These are phyloP conservation scores for Chironomus riparius DNA, from an alignment of 2,888 invertebrate genomes.

Conservation along the genomic window DNA sequence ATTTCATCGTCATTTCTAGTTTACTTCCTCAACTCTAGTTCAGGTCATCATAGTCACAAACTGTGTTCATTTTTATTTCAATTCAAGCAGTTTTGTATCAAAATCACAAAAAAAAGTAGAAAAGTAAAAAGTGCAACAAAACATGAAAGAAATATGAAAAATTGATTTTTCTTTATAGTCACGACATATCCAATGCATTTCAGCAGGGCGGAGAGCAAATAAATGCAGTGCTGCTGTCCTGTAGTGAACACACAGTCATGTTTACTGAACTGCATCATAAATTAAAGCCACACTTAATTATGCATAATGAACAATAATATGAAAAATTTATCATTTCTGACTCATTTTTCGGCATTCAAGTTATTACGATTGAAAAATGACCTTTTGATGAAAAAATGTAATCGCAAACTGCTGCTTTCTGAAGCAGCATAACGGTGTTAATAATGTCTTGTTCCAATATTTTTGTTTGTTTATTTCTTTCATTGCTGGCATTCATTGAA, in stretches of 20 bases:
- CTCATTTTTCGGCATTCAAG: background rate
- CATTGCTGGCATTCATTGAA: background rate
- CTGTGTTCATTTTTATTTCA: background rate
- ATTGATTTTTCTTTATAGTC: background rate
- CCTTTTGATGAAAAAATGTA: background rate
- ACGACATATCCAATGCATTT: background rate
- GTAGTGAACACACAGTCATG: background rate
- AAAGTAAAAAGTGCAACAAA: background rate
- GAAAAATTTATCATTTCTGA: background rate
- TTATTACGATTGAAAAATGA: background rate
- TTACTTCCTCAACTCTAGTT: too few relatives aligned
- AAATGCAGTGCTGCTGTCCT: background rate
- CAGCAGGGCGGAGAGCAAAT: background rate
- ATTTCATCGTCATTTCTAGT: too few relatives aligned
- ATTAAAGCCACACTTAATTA: slow-evolving; percentile 18
- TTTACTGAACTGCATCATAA: slow-evolving; percentile 11
- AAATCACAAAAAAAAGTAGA: background rate
- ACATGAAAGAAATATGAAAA: slow-evolving; percentile 2
- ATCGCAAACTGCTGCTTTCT: background rate
- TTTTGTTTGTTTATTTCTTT: background rate
- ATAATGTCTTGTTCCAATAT: background rate
- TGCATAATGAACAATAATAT: background rate
- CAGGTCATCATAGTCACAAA: background rate
- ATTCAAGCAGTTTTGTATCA: background rate
- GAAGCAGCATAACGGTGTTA: background rate